Conservation (phyloP, 2,888 invertebrate species). For the Rhorus exstirpatorius region DNA sequence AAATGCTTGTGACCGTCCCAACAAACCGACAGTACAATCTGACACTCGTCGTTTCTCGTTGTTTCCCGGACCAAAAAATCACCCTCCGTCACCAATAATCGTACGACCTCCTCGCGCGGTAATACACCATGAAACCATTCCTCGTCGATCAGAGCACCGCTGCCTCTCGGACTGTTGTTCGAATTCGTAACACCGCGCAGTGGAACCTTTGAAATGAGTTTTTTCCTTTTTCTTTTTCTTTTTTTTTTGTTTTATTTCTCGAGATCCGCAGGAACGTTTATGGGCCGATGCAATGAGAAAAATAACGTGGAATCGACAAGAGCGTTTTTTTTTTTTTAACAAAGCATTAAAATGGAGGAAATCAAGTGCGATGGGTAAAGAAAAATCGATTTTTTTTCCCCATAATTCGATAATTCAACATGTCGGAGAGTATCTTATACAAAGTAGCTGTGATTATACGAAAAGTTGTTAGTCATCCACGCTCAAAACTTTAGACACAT, state of each 20-base stretch:
- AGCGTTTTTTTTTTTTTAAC: too few species aligned
- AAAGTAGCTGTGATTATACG: too few species aligned
- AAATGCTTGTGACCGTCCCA: slow-evolving; percentile 99
- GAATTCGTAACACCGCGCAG: slow-evolving; percentile 80
- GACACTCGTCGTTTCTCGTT: slow-evolving; percentile 95
- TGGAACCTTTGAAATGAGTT: slow-evolving; percentile 77
- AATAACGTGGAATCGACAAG: too few species aligned
- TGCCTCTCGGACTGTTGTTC: slow-evolving; percentile 82
- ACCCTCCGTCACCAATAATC: slow-evolving; percentile 95
- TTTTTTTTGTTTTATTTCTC: too few species aligned
- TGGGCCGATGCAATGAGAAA: too few species aligned
- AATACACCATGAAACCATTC: slow-evolving; percentile 99
- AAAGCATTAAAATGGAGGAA: too few species aligned
- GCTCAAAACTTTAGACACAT: too few species aligned
- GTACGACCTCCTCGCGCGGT: slow-evolving; percentile 97
- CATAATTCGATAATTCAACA: too few species aligned
- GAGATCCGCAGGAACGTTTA: neutral
- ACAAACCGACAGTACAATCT: slow-evolving; percentile 97
- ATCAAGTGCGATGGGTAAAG: too few species aligned
- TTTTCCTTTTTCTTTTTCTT: neutral
- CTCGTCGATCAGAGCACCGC: slow-evolving; percentile 93
- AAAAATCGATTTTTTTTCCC: too few species aligned
- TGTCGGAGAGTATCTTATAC: too few species aligned
- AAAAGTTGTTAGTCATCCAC: too few species aligned
- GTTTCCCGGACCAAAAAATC: slow-evolving; percentile 98